These are phyloP conservation scores for Macrotrachela quadricornifera DNA, from an alignment of 1,140 invertebrate genomes.

Conservation along the genomic window DNA sequence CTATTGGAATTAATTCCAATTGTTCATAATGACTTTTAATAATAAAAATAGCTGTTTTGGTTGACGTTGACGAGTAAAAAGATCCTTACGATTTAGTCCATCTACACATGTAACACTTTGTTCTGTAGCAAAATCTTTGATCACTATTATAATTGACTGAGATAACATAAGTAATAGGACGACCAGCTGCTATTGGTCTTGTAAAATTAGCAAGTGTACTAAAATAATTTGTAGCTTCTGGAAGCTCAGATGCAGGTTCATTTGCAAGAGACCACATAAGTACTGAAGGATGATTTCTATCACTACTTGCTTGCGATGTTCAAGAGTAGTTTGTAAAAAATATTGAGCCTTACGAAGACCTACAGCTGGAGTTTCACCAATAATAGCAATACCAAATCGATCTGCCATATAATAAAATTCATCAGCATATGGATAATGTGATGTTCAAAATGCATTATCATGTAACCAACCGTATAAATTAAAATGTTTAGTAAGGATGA, in stretches of 20 bases:
- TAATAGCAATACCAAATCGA: slow-evolving; percentile 72
- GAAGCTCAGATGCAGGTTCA: slow-evolving; percentile 51
- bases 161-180: slow-evolving; percentile 55
- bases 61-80: slow-evolving; percentile 62
- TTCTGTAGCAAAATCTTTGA: slow-evolving; percentile 36
- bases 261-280: slow-evolving; percentile 90
- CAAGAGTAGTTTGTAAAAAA: slow-evolving; percentile 41
- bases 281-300: slow-evolving; percentile 78
- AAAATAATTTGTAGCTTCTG: slow-evolving; percentile 57
- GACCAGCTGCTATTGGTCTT: slow-evolving; percentile 41
- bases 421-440: slow-evolving; percentile 94
- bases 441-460: slow-evolving; percentile 79
- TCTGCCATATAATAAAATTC: slow-evolving; percentile 88
- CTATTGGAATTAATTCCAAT: slow-evolving; percentile 30
- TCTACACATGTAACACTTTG: slow-evolving; percentile 39
- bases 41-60: slow-evolving; percentile 58
- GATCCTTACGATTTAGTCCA: slow-evolving; percentile 62
- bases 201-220: slow-evolving; percentile 36
- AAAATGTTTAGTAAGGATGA: slow-evolving; percentile 67
- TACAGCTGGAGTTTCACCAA: slow-evolving; percentile 81
- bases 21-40: slow-evolving; percentile 46
- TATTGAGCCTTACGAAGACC: slow-evolving; percentile 35
- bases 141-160: slow-evolving; percentile 21
- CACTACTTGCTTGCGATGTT: slow-evolving; percentile 62
- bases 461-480: slow-evolving; percentile 83